Base-by-base conservation (phyloP, 2,113 vertebrate species). In the Calcarius ornatus region DNA sequence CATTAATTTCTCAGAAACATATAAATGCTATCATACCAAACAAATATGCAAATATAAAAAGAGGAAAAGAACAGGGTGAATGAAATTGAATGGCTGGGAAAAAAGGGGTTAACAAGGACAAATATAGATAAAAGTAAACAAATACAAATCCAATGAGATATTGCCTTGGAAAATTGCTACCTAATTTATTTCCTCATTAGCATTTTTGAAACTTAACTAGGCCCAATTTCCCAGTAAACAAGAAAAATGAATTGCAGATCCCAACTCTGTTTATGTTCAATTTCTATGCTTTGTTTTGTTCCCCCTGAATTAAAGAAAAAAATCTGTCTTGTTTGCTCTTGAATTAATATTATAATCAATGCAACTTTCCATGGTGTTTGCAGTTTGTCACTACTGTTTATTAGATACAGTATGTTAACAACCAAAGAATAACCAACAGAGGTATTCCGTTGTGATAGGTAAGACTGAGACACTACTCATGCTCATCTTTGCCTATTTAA, bases 151-250 rank as follows among this genome's bases (percentile, higher is more conserved):
- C 86, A 94, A 92, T 68, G 72, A 95, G 82, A 88, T 90, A 81
- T 64, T 94, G 61, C 86, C n/a, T 92, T 78, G 57, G 69, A 95
- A 95, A 97, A 92, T 81, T 91, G 60, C 65, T 94, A 86, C 77
- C 28, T 95, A 92, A 94, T 95, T 94, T 97, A 95, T 94, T 94
- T 96, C 69, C 51, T 94, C 30, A 93, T 96, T 95, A 94, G 38
- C 76, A 96, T 95, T 95, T 97, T 94, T 95, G 76, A 96, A 94
- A 93, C 31, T 94, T 94, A 96, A 95, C 64, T 92, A 94, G 68
- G 88, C 68, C 80, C 60, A 83, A 86, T 93, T 90, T 94, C 60
- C 81, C 43, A 92, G 80, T 81, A 91, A 96, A 88, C 56, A 94
- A 92, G 86, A 93, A 93, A 96, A 95, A 95, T 91, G 33, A 90